Evolutionary conservation across 2,888 invertebrate genomes (phyloP).

Genomic region (Drosophila paranaensis): DNA sequence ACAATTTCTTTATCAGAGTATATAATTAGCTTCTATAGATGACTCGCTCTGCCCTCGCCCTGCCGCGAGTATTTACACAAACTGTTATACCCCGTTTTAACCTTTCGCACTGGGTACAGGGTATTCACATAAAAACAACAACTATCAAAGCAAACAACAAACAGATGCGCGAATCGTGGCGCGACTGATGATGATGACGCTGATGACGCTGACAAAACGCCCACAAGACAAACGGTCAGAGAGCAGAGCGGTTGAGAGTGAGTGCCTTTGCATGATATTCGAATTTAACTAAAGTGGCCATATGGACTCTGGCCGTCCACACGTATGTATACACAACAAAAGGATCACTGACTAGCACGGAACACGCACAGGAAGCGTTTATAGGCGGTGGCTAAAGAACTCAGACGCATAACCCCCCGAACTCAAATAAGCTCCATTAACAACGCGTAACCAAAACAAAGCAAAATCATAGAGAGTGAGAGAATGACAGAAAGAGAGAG

Average conservation of each 20-base stretch:
- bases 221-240: slow-evolving; percentile 44
- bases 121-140: slow-evolving; percentile 20
- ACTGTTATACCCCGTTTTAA: background rate
- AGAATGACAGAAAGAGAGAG: slow-evolving; percentile 4
- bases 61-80: background rate
- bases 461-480: slow-evolving; percentile 43
- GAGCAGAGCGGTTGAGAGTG: slow-evolving; percentile 17
- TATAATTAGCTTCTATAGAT: background rate
- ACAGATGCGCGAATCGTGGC: slow-evolving; percentile 66
- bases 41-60: background rate
- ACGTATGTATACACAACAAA: slow-evolving; percentile 38
- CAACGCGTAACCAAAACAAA: slow-evolving; percentile 75
- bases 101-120: slow-evolving; percentile 9
- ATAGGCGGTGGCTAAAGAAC: slow-evolving; percentile 45
- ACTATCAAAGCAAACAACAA: slow-evolving; percentile 42
- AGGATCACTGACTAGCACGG: slow-evolving; percentile 61
- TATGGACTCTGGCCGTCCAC: slow-evolving; percentile 21
- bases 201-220: slow-evolving; percentile 67
- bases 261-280: slow-evolving; percentile 28
- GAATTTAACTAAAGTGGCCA: slow-evolving; percentile 45
- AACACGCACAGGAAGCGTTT: slow-evolving; percentile 71
- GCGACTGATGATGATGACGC: slow-evolving; percentile 54
- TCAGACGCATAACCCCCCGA: slow-evolving; percentile 14
- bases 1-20: background rate
- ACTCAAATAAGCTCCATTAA: slow-evolving; percentile 40